Evolutionary conservation across 2,113 vertebrate species (phyloP), one percentile per base, ranked within the genome.

Genomic region (Melanocharis versteri): DNA sequence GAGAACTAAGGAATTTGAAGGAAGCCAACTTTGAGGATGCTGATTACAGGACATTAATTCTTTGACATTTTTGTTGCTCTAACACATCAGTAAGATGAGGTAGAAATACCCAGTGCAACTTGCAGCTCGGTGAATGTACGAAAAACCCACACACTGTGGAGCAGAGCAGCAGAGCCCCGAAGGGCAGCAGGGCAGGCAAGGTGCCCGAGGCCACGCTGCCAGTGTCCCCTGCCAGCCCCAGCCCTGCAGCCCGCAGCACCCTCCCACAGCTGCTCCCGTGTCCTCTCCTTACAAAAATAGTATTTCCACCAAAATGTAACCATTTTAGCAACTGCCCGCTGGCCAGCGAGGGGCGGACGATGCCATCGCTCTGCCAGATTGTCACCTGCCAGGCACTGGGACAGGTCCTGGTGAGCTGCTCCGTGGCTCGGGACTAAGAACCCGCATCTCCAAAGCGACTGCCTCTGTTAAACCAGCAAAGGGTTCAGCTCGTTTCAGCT

Each of bases 61-160:
- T 81, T 35, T 50, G 47, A 33, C 24, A 1, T 31, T 82, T 62
- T 70, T 42, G 18, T 68, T 75, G 13, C 33, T 76, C 27, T 18
- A 20, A 47, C 3, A 3, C 20, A 33, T 44, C 30, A 27, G 12
- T 24, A 39, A 35, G 12, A 44, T 71, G 2, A 42, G 33, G 15
- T 16, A 28, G 51, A 78, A 45, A 42, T 4, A 6, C 6, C 2
- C 7, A 70, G 20, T 40, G 30, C n/a, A 30, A 3, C 10, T 48
- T 15, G 10, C 35, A 53, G 39, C 23, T 51, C 8, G 22, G 54
- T 50, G 71, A 37, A 1, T 0, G 1, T 1, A 1, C 5, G 16
- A 13, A 8, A 19, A 7, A 3, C 6, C 16, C 0, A 0, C 18
- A 2, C 0, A 0, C 7, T 3, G 30, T 3, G 30, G 7, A 57